Percentiles rank a stretch among this genome's conserved stretches.
These are phyloP conservation scores for Porites australiensis DNA, from an alignment of 64 coral and sea anemone genomes.

Conservation along the genomic window DNA sequence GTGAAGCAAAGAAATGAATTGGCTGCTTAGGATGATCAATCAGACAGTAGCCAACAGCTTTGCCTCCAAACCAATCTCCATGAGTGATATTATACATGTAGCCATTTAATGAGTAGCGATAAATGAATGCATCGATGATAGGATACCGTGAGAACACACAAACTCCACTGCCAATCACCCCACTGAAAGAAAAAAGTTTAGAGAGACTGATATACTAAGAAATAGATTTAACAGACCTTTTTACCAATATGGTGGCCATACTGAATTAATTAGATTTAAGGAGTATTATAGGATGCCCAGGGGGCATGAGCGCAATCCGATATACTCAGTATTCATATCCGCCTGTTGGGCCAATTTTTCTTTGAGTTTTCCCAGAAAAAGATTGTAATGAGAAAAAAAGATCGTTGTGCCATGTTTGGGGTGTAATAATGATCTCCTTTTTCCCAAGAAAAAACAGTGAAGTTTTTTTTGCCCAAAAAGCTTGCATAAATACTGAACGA, in stretches of 20 bases:
- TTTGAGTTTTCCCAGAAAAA: too few species aligned
- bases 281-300: too few species aligned
- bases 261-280: too few species aligned
- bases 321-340: too few species aligned
- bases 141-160: constrained; percentile 91
- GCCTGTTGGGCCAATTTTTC: too few species aligned
- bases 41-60: constrained; percentile 85
- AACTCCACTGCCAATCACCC: constrained; percentile 87
- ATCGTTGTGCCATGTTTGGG: background rate
- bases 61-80: constrained; percentile 95
- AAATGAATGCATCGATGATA: constrained; percentile 85
- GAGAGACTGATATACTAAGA: background rate
- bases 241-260: too few species aligned
- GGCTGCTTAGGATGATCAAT: constrained; percentile 79
- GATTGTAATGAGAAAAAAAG: too few species aligned
- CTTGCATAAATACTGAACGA: too few species aligned
- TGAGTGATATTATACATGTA: constrained; percentile 87
- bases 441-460: too few species aligned
- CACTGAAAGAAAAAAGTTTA: constrained; percentile 49
- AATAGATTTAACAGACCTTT: background rate
- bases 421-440: background rate
- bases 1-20: constrained; percentile 85
- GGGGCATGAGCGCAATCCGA: too few species aligned
- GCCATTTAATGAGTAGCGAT: constrained; percentile 89
- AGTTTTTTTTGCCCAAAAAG: too few species aligned